Base-by-base conservation (phyloP, 2,113 vertebrate genomes). In the Dipodomys merriami region DNA sequence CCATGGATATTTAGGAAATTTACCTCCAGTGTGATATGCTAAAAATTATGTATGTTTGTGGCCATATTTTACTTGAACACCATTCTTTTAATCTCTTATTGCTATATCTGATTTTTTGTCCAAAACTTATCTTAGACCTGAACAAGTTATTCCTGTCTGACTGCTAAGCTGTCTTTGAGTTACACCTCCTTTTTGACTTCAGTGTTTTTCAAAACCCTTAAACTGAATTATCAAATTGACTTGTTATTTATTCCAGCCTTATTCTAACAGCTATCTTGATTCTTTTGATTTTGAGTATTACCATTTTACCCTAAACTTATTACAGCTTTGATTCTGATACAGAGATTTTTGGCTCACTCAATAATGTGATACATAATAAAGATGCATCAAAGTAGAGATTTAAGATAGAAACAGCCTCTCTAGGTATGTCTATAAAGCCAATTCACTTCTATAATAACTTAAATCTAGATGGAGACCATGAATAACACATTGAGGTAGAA, bases 61-160 rank as follows among this genome's bases (percentile, higher is more conserved):
- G 49, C 82, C 44, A 92, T 15, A 39, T 84, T 95, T 93, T 76
- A 77, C 27, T 82, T 68, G 23, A 88, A 68, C 20, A 65, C 57
- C 79, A 13, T 10, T 87, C 9, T 20, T 95, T 35, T 91, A 88
- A 92, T 93, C 67, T 79, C 30, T 29, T 83, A 16, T 85, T 88
- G 16, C 18, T 76, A 0, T 86, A 72, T 68, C 23, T 80, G 57
- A 94, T 91, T 83, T 46, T 86, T 23, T 92, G 5, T 83, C 35
- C 71, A 80, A 76, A 88, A 3, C 30, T 97, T 93, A 88, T 85
- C 83, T 90, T 65, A 86, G 10, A 73, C 69, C 69, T 94, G 25
- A 62, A 15, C 49, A 83, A 83, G 64, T 23, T 83, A 72, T 90
- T n/a, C 62, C 53, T 29, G 10, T 46, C 71, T 93, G 65, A 88